Base-by-base conservation (phyloP, 2,797 vertebrate species). In the Orestias chungarensis region DNA sequence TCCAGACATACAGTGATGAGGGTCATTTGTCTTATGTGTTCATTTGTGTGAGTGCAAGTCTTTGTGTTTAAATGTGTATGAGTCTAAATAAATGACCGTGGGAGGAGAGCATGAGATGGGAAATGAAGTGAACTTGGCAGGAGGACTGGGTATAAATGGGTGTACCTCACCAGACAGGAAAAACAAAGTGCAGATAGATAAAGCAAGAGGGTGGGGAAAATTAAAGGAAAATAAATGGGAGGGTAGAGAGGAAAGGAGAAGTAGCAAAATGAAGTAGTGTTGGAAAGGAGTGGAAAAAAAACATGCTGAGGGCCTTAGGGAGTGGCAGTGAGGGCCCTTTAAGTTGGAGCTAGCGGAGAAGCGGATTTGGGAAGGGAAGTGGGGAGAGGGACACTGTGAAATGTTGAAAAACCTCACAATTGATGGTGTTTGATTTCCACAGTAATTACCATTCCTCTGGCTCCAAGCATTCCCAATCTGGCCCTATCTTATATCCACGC, bases 361-460 rank as follows among this genome's bases (percentile, higher is more conserved):
- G 74, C 80, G 81, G 80, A 82, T 87, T 86, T 73, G 83, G 87
- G 75, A 77, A 61, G 82, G 71, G 76, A 82, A 67, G 75, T 75
- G 55, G 69, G 76, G 80, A 79, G 86, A 87, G 87, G 74, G 83
- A 90, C 89, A 81, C 82, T 91, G 82, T 84, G 81, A 93, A 94
- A 91, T 92, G 89, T 88, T 94, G 92, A 93, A 94, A 93, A 95
- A 93, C 93, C 87, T 91, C 92, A 89, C 93, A 94, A 93, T 94
- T 94, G 93, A 95, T 94, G 94, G 93, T 94, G 92, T 94, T 94
- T 93, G 92, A 95, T 94, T 94, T 95, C 94, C 93, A 89, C 84
- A 87, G 90, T 94, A 94, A 94, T 95, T 94, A 95, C 89, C 93
- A 95, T 95, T 95, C 94, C 92, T 93, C 88, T 93, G 93, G 92